Conservation (phyloP, 1,140 invertebrate species). For the Drosophila baimaii region DNA sequence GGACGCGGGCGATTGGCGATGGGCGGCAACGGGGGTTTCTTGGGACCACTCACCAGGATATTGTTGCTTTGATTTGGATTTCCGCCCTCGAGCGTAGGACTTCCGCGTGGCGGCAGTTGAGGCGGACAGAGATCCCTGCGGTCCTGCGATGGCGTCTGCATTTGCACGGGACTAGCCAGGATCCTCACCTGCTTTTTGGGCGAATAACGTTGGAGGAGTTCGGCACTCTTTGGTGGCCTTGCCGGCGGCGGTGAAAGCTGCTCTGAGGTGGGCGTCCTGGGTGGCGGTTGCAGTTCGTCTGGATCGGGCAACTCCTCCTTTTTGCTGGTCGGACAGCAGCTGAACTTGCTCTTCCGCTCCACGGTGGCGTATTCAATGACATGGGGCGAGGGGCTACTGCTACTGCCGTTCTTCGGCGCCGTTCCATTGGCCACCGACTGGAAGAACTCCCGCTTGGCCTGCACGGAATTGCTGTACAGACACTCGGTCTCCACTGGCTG, state of each 20-base stretch:
- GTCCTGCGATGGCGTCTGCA: constrained; percentile 26
- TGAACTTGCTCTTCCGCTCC: constrained; percentile 88
- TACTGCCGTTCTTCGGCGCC: constrained; percentile 9
- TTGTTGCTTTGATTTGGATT: constrained; percentile 14
- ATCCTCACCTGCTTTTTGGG: constrained; percentile 83
- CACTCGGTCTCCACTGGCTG: constrained; percentile 51
- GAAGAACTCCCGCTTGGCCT: constrained; percentile 72
- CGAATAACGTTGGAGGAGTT: constrained; percentile 75
- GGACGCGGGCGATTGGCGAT: constrained; percentile 86
- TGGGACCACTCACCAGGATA: constrained; percentile 85
- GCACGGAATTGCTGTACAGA: constrained; percentile 78
- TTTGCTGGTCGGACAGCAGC: constrained; percentile 87
- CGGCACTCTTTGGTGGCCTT: constrained; percentile 87
- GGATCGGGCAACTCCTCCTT: constrained; percentile 60
- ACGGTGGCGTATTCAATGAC: constrained; percentile 89
- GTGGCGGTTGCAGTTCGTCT: constrained; percentile 84
- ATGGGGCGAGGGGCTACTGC: constrained; percentile 62
- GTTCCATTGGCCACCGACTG: constrained; percentile 65
- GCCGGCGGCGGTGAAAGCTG: constrained; percentile 84
- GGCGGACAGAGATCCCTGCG: constrained; percentile 85
- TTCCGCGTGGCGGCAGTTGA: constrained; percentile 85
- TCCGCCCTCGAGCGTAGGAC: constrained; percentile 58
- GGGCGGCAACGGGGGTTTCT: constrained; percentile 89
- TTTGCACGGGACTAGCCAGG: constrained; percentile 23
- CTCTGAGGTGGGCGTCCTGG: constrained; percentile 85